These are phyloP conservation scores for Dreissena polymorpha DNA, from an alignment of 1,140 invertebrate genomes.

Conservation along the genomic window DNA sequence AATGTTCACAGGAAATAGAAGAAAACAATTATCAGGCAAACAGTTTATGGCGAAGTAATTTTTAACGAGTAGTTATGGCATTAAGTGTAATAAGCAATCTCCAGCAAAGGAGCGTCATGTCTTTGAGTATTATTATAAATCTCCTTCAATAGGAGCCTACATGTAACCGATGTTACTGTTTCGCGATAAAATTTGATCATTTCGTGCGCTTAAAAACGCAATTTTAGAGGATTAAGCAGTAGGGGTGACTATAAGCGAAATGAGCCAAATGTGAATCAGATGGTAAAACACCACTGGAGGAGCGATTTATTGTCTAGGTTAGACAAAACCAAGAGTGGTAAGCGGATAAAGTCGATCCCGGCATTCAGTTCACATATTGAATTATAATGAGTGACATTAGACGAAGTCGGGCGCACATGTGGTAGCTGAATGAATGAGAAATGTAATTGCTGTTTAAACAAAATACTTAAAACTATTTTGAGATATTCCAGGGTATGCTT, in stretches of 20 bases:
- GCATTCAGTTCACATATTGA: neutral
- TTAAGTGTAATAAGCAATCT: too few relatives aligned
- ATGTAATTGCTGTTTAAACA: neutral
- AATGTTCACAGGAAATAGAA: neutral
- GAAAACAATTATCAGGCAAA: too few relatives aligned
- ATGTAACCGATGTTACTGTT: neutral
- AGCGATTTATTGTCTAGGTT: neutral
- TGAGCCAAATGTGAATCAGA: neutral
- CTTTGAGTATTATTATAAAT: too few relatives aligned
- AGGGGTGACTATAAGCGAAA: neutral
- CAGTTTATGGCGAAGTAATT: too few relatives aligned
- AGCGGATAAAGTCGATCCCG: neutral
- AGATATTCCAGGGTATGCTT: neutral
- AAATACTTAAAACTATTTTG: neutral
- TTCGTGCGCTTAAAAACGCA: neutral
- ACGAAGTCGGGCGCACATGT: neutral
- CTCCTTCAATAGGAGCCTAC: neutral
- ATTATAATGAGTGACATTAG: neutral
- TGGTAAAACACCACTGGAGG: neutral
- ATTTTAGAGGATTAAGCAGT: neutral
- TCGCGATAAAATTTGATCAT: neutral
- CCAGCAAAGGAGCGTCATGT: neutral
- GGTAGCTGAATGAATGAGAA: neutral
- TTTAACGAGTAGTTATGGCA: too few relatives aligned
- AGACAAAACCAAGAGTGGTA: neutral